These are phyloP conservation scores for Limulus polyphemus DNA, from an alignment of 2,888 invertebrate species.

Conservation along the genomic window DNA sequence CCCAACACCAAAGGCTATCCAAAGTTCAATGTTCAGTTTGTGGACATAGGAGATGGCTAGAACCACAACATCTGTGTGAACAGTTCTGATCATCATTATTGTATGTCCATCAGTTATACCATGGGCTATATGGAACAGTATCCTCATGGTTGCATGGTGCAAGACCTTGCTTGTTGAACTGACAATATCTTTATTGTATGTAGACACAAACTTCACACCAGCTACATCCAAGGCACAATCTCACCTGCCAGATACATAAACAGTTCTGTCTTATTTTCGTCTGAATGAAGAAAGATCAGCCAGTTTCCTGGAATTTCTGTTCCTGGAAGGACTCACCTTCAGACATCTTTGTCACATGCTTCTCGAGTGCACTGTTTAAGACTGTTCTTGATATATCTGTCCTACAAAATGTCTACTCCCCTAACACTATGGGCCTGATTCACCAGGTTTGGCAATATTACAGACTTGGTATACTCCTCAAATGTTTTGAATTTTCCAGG, in stretches of 20 bases:
- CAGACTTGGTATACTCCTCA: no score
- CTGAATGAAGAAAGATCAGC: not conserved
- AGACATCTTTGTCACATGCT: not conserved
- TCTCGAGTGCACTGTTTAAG: not conserved
- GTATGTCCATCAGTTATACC: not conserved
- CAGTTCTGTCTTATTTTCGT: not conserved
- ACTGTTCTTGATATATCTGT: not conserved
- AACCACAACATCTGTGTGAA: not conserved
- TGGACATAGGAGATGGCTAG: not conserved
- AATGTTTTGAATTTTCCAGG: no score
- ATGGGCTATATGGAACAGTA: not conserved
- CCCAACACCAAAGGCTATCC: not conserved
- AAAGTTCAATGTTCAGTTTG: not conserved
- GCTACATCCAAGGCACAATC: not conserved
- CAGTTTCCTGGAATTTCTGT: not conserved
- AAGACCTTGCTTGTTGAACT: not conserved
- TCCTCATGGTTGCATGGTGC: not conserved
- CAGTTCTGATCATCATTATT: not conserved
- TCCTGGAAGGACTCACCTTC: not conserved
- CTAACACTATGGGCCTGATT: not conserved
- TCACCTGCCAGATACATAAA: not conserved
- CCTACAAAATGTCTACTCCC: not conserved
- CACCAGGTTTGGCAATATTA: no score
- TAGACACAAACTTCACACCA: not conserved
- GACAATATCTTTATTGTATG: not conserved